These are phyloP conservation scores for Anolis apletophallus DNA, from an alignment of 2,797 vertebrate species.

Conservation along the genomic window DNA sequence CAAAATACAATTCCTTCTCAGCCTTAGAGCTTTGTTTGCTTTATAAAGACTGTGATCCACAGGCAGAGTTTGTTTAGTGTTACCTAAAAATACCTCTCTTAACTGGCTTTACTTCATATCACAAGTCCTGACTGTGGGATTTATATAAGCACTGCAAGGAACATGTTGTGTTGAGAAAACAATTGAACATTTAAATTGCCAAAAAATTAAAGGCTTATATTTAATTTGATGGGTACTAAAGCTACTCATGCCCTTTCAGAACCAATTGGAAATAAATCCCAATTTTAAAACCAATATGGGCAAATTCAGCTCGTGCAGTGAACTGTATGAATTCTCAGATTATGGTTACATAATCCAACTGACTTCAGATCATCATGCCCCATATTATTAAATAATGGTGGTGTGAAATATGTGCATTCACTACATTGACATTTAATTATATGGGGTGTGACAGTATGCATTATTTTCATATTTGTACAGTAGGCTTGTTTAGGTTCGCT, in stretches of 20 bases:
- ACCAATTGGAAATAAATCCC: neutral
- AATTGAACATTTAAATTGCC: constrained; percentile 10
- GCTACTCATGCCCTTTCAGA: neutral
- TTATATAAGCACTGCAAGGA: constrained; percentile 37
- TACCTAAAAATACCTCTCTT: constrained; percentile 42
- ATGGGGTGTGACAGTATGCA: too few species aligned
- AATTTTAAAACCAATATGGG: too few species aligned
- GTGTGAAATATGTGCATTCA: too few species aligned
- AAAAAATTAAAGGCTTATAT: neutral
- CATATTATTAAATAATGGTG: too few species aligned
- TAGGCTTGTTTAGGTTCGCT: too few species aligned
- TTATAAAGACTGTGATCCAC: constrained; percentile 25
- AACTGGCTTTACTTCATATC: constrained; percentile 3
- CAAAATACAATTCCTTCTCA: neutral
- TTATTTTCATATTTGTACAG: too few species aligned
- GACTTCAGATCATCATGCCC: too few species aligned
- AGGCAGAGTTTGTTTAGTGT: constrained; percentile 28
- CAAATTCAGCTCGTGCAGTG: too few species aligned
- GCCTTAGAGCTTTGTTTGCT: constrained; percentile 40
- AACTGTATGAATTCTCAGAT: too few species aligned
- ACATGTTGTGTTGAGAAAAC: neutral
- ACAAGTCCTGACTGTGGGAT: constrained; percentile 8
- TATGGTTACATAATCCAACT: too few species aligned
- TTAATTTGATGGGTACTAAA: neutral
- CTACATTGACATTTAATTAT: too few species aligned